Percentiles rank a stretch among this genome's conserved stretches.
These are phyloP conservation scores for Siniperca scherzeri DNA, from an alignment of 2,797 vertebrate genomes.

Conservation along the genomic window DNA sequence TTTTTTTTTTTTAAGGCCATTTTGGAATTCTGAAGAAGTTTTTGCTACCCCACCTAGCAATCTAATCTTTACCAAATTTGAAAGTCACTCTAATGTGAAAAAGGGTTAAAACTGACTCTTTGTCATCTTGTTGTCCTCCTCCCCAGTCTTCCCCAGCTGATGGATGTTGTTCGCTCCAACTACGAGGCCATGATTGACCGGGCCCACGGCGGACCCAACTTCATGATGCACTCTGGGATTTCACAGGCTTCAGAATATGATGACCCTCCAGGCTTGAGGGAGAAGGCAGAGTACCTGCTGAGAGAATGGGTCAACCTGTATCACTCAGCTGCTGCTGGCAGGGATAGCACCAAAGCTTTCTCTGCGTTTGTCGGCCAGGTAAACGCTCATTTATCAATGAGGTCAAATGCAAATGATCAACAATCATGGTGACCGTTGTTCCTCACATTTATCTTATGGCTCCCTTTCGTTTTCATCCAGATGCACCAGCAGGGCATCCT, in stretches of 20 bases:
- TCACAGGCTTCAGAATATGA: slow-evolving; percentile 99
- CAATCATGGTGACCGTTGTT: neutral
- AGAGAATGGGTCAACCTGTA: slow-evolving; percentile 99
- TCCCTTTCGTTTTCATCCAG: slow-evolving; percentile 70
- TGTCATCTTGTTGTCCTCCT: neutral
- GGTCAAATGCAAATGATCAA: neutral
- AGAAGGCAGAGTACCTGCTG: slow-evolving; percentile 98
- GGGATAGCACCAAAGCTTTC: slow-evolving; percentile 99
- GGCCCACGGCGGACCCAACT: slow-evolving; percentile 98
- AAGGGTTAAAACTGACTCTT: neutral
- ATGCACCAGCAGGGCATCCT: slow-evolving; percentile 99
- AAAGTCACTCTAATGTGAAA: neutral
- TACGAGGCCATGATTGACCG: slow-evolving; percentile 99
- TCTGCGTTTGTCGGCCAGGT: slow-evolving; percentile 99
- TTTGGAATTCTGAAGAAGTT: too few species aligned
- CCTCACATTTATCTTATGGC: neutral
- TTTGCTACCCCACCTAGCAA: too few species aligned
- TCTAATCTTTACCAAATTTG: too few species aligned
- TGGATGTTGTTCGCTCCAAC: slow-evolving; percentile 99
- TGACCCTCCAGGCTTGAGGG: slow-evolving; percentile 96
- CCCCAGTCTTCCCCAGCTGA: slow-evolving; percentile 94
- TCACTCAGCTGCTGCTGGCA: slow-evolving; percentile 97
- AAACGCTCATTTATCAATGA: slow-evolving; percentile 12
- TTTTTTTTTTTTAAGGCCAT: too few species aligned
- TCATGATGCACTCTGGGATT: slow-evolving; percentile 99